Evolutionary conservation across 2,113 vertebrate genomes (phyloP), one percentile per base, ranked within the genome.

Genomic region (Etia nguti): DNA sequence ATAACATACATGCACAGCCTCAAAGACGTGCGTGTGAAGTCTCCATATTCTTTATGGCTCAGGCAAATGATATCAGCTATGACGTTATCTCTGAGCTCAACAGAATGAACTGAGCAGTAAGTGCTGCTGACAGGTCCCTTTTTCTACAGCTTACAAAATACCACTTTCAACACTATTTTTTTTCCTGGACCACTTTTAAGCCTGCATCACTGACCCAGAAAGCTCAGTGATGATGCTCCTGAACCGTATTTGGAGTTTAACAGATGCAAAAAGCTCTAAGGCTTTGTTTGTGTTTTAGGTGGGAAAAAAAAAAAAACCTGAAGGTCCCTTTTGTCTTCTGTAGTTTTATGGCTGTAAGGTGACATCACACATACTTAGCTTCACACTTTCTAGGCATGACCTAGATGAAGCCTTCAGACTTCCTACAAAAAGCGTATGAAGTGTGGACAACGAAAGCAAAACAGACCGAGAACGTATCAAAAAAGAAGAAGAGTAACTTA

Each of bases 401-500:
- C 1, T 18, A 77, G 26, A n/a, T 77, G 73, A 52, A 48, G 18
- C 9, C 16, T 0, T 12, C 3, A 75, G 1, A 2, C 43, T 48
- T 24, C 3, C 43, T 4, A 48, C 60, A 75, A 0, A 1, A 75
- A 75, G 15, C 24, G 0, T 48, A 5, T 31, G 46, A 77, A 41
- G 20, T 41, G 36, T 15, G n/a, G 11, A 41, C 36, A 41, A 41
- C n/a, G 24, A 46, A 8, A 68, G 24, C 24, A 22, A 43, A 46
- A 55, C 90, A 31, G 26, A 79, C 65, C 8, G 3, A n/a, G 84
- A 92, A 52, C 7, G 18, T 52, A 52, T 18, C 50, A 48, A 18
- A n/a, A 70, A 10, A 70, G 6, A 26, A 43, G 38, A 29, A 48
- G 26, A 52, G 89, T 55, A 26, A 94, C 93, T 95, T 96, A 99